These are phyloP conservation scores for Parasteatoda lunata DNA, from an alignment of 2,888 invertebrate genomes.

Conservation along the genomic window DNA sequence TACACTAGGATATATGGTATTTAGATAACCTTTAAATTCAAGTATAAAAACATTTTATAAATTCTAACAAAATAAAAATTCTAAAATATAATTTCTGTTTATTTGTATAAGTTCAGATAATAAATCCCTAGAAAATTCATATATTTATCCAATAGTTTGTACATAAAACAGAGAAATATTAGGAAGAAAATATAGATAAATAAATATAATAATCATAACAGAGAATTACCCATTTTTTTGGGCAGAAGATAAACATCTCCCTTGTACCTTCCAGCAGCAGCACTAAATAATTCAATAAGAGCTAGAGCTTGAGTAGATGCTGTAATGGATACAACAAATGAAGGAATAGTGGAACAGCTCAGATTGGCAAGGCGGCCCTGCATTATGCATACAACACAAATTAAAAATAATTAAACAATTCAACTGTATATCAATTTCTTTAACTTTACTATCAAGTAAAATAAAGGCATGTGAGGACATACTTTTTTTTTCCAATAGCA, in stretches of 20 bases:
- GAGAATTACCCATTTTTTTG: constrained; percentile 92
- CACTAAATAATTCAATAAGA: constrained; percentile 96
- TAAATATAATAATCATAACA: constrained; percentile 58
- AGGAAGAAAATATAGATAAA: not conserved
- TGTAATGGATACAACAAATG: constrained; percentile 98
- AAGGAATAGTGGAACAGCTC: constrained; percentile 97
- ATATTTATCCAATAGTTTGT: not conserved
- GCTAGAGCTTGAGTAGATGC: constrained; percentile 97
- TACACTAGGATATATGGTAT: not conserved
- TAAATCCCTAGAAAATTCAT: not conserved
- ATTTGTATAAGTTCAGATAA: not conserved
- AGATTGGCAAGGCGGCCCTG: constrained; percentile 92
- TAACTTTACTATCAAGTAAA: no score
- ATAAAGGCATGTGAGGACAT: no score
- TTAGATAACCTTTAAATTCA: not conserved
- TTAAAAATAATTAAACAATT: not conserved
- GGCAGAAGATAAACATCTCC: constrained; percentile 97
- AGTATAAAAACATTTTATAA: not conserved
- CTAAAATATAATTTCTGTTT: not conserved
- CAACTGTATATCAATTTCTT: not conserved
- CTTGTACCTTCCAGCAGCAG: constrained; percentile 94
- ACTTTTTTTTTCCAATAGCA: no score
- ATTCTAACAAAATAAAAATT: no score
- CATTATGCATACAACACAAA: constrained; percentile 34
- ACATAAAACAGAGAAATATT: not conserved